phyloP scores from a whole-genome alignment of 2,888 invertebrate species.

The Ophioninae sp. region DNA sequence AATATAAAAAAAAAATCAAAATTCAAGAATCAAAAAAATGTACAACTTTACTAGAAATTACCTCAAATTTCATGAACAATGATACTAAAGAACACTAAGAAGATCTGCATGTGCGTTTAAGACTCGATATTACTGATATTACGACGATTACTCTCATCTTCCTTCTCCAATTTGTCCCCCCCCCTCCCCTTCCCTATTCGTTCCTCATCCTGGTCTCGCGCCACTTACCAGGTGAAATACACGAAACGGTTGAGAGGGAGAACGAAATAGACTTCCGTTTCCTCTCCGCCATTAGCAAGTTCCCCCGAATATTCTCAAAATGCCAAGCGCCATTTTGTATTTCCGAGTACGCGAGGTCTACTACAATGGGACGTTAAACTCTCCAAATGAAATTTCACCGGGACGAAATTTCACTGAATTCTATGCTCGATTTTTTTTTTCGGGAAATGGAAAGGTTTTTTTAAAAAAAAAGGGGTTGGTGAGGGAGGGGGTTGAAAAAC shows the following conservation, averaged over 20 bases:
- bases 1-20: no score
- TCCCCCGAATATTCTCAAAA: constrained; percentile 25
- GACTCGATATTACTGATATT: constrained; percentile 12
- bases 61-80: no score
- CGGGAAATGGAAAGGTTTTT: constrained; percentile 4
- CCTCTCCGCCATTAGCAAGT: constrained; percentile 49
- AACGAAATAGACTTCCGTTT: neutral
- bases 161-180: constrained; percentile 32
- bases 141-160: constrained; percentile 30
- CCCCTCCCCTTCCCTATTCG: constrained; percentile 13
- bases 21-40: no score
- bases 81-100: no score
- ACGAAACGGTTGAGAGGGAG: no score
- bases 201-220: no score
- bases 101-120: neutral
- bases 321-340: constrained; percentile 28
- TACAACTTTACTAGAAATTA: no score
- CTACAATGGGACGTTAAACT: constrained; percentile 16
- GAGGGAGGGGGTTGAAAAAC: neutral
- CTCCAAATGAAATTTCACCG: constrained; percentile 49
- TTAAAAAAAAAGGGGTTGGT: neutral
- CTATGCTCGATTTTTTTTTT: neutral
- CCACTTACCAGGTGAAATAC: no score
- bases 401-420: constrained; percentile 20
- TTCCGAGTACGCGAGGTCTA: constrained; percentile 12